Evolutionary conservation across 1,140 invertebrate species (phyloP).

Genomic region (Linepithema humile): DNA sequence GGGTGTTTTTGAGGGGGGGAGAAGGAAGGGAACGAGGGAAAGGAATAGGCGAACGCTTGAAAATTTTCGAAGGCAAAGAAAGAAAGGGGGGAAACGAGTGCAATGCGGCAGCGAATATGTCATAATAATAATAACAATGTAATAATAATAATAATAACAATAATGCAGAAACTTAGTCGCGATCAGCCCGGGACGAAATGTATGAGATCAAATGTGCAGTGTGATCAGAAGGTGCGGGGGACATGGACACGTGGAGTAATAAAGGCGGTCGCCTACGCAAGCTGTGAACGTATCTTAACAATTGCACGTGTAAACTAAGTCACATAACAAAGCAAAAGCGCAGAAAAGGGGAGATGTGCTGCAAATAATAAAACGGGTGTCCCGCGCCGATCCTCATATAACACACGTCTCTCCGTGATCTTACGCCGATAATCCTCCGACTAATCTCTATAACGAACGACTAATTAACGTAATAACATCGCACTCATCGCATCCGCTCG

Average conservation of each 20-base stretch:
- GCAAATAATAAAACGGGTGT: constrained; percentile 8
- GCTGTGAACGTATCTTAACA: constrained; percentile 20
- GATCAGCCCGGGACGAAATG: background rate
- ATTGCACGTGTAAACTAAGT: background rate
- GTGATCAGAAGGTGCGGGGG: background rate
- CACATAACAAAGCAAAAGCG: background rate
- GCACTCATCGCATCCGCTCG: constrained; percentile 31
- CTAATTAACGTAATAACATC: constrained; percentile 50
- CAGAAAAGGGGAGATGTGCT: background rate
- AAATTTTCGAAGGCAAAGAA: constrained; percentile 44
- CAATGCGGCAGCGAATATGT: constrained; percentile 45
- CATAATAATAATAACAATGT: constrained; percentile 50
- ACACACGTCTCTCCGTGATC: constrained; percentile 29
- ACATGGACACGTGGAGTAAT: background rate
- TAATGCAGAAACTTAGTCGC: constrained; percentile 35
- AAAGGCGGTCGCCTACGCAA: constrained; percentile 19
- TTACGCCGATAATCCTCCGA: constrained; percentile 39
- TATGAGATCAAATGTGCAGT: constrained; percentile 25
- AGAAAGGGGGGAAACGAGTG: constrained; percentile 46
- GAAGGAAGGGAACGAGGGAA: constrained; percentile 28
- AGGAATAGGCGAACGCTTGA: background rate
- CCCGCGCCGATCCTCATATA: constrained; percentile 30
- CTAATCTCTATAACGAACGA: constrained; percentile 44
- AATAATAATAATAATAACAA: constrained; percentile 44
- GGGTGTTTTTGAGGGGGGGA: constrained; percentile 18